Evolutionary conservation across 2,797 vertebrate species (phyloP).

Genomic region (Mus caroli): DNA sequence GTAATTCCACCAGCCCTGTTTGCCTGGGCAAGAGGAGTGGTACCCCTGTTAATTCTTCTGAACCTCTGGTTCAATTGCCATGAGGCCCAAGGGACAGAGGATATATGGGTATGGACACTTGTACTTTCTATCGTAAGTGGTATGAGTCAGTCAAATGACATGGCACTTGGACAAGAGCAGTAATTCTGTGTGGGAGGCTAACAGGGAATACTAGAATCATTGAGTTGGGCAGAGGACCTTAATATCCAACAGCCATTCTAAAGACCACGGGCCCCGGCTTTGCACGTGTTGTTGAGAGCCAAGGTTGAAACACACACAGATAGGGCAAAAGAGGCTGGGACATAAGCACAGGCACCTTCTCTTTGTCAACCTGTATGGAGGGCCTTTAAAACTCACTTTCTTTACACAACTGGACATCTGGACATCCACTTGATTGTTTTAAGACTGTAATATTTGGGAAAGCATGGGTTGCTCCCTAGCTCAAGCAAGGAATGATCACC

Average conservation of each 20-base stretch:
- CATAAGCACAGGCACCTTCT: not conserved
- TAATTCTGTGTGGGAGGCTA: not conserved
- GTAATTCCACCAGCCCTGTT: accelerated
- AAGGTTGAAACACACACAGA: accelerated
- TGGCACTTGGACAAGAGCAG: not conserved
- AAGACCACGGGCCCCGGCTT: not conserved
- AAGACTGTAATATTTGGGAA: not conserved
- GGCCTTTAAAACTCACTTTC: not conserved
- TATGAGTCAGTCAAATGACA: not conserved
- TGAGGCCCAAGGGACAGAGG: not conserved
- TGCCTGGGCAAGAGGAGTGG: not conserved
- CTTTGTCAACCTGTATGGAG: not conserved
- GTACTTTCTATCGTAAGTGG: not conserved
- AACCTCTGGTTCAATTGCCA: not conserved
- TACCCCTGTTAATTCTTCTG: not conserved
- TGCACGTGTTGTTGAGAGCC: not conserved
- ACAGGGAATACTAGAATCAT: not conserved
- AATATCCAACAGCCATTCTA: not conserved
- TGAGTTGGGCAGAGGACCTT: not conserved
- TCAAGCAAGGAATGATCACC: not conserved
- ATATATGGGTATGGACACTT: not conserved
- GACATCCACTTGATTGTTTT: not conserved
- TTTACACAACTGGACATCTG: not conserved
- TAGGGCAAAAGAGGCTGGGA: not conserved
- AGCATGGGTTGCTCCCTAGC: not conserved